Percentiles rank a stretch among this genome's conserved stretches.
These are phyloP conservation scores for Rhinoderma darwinii DNA, from an alignment of 2,113 vertebrate genomes.

Conservation along the genomic window DNA sequence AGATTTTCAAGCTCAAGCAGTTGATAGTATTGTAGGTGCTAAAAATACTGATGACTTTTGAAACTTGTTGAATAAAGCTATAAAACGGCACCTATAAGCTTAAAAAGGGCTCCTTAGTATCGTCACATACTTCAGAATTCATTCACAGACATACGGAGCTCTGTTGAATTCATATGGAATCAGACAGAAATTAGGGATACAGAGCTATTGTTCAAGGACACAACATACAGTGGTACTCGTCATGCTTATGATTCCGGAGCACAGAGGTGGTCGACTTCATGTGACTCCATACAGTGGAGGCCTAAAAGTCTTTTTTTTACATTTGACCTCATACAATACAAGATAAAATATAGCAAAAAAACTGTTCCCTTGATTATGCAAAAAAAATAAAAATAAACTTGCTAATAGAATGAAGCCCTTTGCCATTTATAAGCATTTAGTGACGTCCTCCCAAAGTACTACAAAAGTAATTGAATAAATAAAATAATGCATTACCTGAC, in stretches of 20 bases:
- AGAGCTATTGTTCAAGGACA: too few species aligned
- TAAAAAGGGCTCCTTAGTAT: too few species aligned
- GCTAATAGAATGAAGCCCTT: conserved; percentile 37
- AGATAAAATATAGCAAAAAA: background rate
- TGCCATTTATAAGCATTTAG: conserved; percentile 35
- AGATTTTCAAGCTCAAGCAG: too few species aligned
- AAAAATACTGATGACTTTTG: too few species aligned
- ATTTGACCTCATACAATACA: background rate
- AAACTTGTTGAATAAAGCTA: too few species aligned
- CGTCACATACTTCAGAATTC: too few species aligned
- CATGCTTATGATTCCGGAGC: background rate
- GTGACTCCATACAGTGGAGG: background rate
- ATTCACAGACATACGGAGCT: too few species aligned
- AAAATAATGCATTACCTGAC: conserved; percentile 49
- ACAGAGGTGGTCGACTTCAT: background rate
- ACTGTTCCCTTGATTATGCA: conserved; percentile 16
- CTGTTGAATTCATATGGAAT: too few species aligned
- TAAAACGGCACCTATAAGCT: too few species aligned
- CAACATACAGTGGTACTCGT: too few species aligned
- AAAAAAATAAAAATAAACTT: conserved; percentile 42
- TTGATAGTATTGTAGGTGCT: too few species aligned
- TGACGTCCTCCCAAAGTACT: conserved; percentile 22
- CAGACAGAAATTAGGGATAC: too few species aligned
- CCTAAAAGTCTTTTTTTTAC: background rate
- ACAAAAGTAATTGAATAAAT: conserved; percentile 43